Base-by-base conservation (phyloP, 2,113 vertebrate species). In the Varanus komodoensis region DNA sequence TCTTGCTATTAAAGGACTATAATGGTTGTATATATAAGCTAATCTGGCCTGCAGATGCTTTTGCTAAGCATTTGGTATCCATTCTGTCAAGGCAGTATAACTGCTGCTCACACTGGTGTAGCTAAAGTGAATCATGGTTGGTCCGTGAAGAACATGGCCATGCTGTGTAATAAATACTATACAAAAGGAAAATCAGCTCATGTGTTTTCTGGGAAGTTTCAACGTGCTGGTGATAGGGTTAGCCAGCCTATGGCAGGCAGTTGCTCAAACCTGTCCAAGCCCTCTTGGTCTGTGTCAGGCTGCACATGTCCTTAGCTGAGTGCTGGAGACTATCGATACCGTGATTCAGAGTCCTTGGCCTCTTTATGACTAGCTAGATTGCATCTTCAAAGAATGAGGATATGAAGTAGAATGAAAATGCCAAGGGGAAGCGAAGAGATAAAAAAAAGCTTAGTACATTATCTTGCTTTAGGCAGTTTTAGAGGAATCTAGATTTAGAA, bases 381-480 rank as follows among this genome's bases (percentile, higher is more conserved):
- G 79, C 12, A 77, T 79, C 87, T 86, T 89, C 90, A 78, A 57
- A 84, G 92, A 69, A 92, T 67, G 1, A 6, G n/a, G 86, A 93
- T 57, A 80, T 90, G 50, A 73, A 85, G 29, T 34, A 84, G 68
- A 86, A 84, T 84, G 77, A 52, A 88, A 94, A 94, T 80, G 61
- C 57, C 50, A 86, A 94, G 19, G n/a, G 69, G n/a, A 91, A 93
- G 82, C 80, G 44, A 86, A 82, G 61, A 92, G 50, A 29, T 23
- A 89, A 89, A 87, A 87, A 32, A 78, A 94, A 69, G 74, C 23
- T 74, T 89, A 68, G 19, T 0, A 0, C 38, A 6, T 0, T 2
- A 90, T 95, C 0, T 85, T 64, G 32, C 87, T 91, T 77, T 74
- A 52, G 57, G 32, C 88, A 74, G 38, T 84, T 91, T 90, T 89